A percentile compares a stretch with the other conserved stretches of the same genome.
Evolutionary conservation across 2,113 vertebrate genomes (phyloP).

Genomic region (Thamnaconus septentrionalis): DNA sequence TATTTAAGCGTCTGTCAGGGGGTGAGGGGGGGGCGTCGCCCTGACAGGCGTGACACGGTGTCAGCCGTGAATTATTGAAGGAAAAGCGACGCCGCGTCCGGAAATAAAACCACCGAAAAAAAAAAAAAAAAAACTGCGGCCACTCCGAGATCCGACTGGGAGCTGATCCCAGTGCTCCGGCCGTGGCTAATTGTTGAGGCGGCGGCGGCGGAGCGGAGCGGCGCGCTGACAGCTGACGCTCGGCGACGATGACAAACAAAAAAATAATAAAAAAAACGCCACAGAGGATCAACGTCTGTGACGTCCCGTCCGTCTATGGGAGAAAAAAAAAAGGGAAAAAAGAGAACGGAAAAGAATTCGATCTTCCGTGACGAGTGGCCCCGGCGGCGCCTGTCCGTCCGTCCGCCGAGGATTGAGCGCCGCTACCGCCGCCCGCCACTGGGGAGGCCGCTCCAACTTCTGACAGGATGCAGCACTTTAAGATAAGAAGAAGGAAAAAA

Average conservation of each 20-base stretch:
- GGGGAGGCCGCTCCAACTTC: conserved; percentile 12
- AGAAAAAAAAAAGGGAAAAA: conserved; percentile 45
- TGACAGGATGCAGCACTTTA: conserved; percentile 10
- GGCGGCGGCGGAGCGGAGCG: conserved; percentile 50
- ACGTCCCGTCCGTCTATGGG: conserved; percentile 55
- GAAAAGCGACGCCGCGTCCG: no score
- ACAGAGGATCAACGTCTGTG: conserved; percentile 65
- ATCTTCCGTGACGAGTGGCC: conserved; percentile 57
- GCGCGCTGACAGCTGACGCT: conserved; percentile 73
- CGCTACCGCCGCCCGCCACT: no score
- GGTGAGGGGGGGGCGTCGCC: conserved; percentile 39
- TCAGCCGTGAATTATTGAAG: conserved; percentile 54
- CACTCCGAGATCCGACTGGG: neutral
- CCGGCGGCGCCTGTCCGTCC: conserved; percentile 33
- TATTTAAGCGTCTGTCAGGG: conserved; percentile 48
- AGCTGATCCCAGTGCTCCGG: conserved; percentile 36
- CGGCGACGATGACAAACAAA: conserved; percentile 67
- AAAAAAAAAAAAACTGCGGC: no score
- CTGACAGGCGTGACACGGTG: conserved; percentile 59
- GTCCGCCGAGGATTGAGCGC: conserved; percentile 47
- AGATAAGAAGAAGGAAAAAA: no score
- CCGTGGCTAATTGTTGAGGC: conserved; percentile 75
- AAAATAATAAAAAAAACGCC: conserved; percentile 38
- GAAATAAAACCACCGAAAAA: no score
- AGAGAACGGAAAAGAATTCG: conserved; percentile 42